Base-by-base conservation (phyloP, 2,888 invertebrate species). In the Meloe dianella region DNA sequence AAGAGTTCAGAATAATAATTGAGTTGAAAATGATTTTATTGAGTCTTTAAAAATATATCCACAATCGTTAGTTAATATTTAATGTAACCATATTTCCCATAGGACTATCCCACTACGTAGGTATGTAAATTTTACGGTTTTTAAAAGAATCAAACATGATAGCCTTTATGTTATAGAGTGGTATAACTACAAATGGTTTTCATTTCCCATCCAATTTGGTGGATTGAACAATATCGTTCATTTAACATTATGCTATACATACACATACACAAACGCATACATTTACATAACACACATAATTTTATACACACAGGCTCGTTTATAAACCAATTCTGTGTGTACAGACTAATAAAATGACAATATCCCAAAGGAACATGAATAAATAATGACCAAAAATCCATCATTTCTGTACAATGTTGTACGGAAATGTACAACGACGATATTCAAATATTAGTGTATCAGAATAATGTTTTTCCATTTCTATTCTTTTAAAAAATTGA, bases 11-110 rank as follows among this genome's bases (percentile, higher is more conserved):
- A n/a, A 38, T 14, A 38, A n/a, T 20, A 20, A 47, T 10, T 20
- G 4, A 27, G 27, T 47, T 20, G 47, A 17, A 10, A 61, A 66
- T 58, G 67, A 72, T 71, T 70, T 71, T 73, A 72, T 73, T 73
- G 67, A 71, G 70, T 71, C 66, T 70, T 74, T 76, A 74, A 73
- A 74, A 74, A 78, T 72, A 73, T 77, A 76, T 77, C 77, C 73
- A 75, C 79, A 78, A 80, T 79, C 76, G 75, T 68, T 75, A 72
- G 76, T 79, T 80, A 81, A 79, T 79, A 78, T 80, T 80, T 79
- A 81, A 80, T 78, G 74, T 70, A 66, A 66, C 73, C 71, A 74
- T 73, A 77, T 77, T 79, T 77, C 77, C 78, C 79, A 58, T 41
- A 75, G 73, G 73, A 74, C 68, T 69, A 65, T 57, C 71, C 74